phyloP scores from a whole-genome alignment of 2,888 invertebrate species.

The Venusia cambrica region DNA sequence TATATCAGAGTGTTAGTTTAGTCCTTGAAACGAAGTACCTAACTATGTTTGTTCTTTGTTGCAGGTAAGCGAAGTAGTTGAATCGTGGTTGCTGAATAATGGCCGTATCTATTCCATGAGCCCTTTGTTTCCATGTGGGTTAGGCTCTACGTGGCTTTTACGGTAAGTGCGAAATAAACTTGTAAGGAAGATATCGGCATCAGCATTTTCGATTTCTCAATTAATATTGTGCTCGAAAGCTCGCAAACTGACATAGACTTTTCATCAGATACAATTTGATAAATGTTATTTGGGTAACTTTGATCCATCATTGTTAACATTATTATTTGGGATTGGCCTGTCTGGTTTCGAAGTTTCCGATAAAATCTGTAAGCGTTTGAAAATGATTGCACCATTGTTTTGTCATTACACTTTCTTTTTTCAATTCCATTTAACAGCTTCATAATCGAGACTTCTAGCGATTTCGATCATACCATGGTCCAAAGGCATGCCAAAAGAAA shows the following conservation, averaged over 20 bases:
- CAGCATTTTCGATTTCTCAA: neutral
- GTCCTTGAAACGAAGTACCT: constrained; percentile 6
- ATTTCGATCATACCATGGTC: constrained; percentile 18
- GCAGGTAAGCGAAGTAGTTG: constrained; percentile 27
- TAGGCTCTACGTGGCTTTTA: no score
- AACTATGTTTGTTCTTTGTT: constrained; percentile 28
- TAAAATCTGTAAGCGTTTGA: constrained; percentile 27
- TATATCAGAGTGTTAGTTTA: neutral
- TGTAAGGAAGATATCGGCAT: neutral
- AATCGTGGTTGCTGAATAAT: constrained; percentile 13
- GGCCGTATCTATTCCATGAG: constrained; percentile 18
- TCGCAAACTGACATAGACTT: constrained; percentile 7
- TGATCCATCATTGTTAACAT: constrained; percentile 27
- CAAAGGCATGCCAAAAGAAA: constrained; percentile 3
- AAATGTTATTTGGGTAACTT: constrained; percentile 14
- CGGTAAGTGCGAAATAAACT: constrained; percentile 1
- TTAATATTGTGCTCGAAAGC: neutral
- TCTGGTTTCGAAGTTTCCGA: constrained; percentile 23
- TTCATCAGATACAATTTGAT: constrained; percentile 18
- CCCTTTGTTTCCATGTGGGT: no score
- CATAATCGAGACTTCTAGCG: constrained; percentile 19
- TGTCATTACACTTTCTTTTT: constrained; percentile 28
- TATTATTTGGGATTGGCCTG: constrained; percentile 22
- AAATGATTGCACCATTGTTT: constrained; percentile 23
- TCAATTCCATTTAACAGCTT: constrained; percentile 18